Evolutionary conservation across 2,888 invertebrate species (phyloP).

Genomic region (Choristoneura rosaceana): DNA sequence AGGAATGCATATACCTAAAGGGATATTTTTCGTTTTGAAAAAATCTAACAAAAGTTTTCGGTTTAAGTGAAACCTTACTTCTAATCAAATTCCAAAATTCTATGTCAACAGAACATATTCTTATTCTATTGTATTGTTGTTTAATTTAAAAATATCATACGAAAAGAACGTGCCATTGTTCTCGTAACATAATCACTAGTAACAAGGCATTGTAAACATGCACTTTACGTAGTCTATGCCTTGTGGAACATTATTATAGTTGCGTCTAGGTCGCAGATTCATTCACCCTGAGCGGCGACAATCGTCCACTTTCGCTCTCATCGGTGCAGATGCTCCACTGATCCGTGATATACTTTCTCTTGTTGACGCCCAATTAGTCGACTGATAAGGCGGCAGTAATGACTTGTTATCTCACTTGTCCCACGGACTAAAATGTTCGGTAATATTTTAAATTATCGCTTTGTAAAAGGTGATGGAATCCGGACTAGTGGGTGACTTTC

Average conservation of each 20-base stretch:
- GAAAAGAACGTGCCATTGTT: too few species aligned
- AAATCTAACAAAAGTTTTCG: too few species aligned
- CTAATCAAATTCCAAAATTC: too few species aligned
- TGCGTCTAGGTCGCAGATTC: slow-evolving; percentile 1
- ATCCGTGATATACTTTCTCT: slow-evolving; percentile 54
- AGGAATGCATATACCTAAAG: too few species aligned
- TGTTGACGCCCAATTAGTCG: slow-evolving; percentile 29
- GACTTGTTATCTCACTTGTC: slow-evolving; percentile 20
- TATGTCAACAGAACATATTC: too few species aligned
- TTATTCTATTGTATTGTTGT: too few species aligned
- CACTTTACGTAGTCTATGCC: neutral
- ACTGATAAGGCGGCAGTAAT: slow-evolving; percentile 29
- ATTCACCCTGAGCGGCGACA: slow-evolving; percentile 10
- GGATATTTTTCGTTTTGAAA: too few species aligned
- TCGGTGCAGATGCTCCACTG: slow-evolving; percentile 44
- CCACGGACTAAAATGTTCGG: slow-evolving; percentile 6
- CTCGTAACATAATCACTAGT: too few species aligned
- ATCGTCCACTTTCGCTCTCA: slow-evolving; percentile 43
- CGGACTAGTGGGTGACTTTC: neutral
- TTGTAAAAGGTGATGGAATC: neutral
- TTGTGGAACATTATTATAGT: neutral
- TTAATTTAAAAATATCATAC: too few species aligned
- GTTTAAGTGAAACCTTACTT: too few species aligned
- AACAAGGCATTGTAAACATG: too few species aligned
- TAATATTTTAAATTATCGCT: neutral